Evolutionary conservation across 2,888 invertebrate genomes (phyloP), one percentile per base, ranked within the genome.

Genomic region (Tortricodes alternella): DNA sequence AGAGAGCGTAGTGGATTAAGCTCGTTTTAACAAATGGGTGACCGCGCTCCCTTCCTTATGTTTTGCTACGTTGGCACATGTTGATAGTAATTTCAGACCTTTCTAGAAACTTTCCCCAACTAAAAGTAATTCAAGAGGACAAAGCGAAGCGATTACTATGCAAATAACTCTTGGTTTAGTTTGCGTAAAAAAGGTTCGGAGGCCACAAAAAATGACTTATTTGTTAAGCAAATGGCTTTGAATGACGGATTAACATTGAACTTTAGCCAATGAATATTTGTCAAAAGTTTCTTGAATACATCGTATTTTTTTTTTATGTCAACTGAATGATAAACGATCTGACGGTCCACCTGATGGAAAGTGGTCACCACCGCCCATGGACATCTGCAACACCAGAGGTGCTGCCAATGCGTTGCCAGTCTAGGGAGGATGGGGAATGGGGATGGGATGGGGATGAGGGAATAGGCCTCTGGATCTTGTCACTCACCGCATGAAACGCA

Each of bases 1-100:
- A 53, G 11, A 41, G 60, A 65, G 49, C 60, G 18, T 58, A 65
- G 59, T 53, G 68, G 72, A 74, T 71, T 63, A 62, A n/a, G 35
- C 52, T 66, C 52, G 62, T 67, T 70, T 62, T 64, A 65, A 70
- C 68, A 71, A 76, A 76, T 73, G 67, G 65, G 62, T 66, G 66
- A 69, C 67, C 67, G 64, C 68, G 65, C 68, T 68, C 64, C 61
- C 61, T 62, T 59, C 61, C 64, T 66, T 65, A 68, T 68, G 68
- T 70, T 71, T 63, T 63, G 62, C 66, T 64, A 65, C 64, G 60
- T 64, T 66, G 62, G 64, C 65, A 67, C 66, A 70, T 66, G 64
- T 69, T 71, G 66, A 68, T 70, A 66, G 63, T 62, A 67, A 62
- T 68, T 65, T 67, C 60, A 64, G 62, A 62, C 59, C 39, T 61